Conservation (phyloP, 2,113 vertebrate species). For the Bucco capensis region DNA sequence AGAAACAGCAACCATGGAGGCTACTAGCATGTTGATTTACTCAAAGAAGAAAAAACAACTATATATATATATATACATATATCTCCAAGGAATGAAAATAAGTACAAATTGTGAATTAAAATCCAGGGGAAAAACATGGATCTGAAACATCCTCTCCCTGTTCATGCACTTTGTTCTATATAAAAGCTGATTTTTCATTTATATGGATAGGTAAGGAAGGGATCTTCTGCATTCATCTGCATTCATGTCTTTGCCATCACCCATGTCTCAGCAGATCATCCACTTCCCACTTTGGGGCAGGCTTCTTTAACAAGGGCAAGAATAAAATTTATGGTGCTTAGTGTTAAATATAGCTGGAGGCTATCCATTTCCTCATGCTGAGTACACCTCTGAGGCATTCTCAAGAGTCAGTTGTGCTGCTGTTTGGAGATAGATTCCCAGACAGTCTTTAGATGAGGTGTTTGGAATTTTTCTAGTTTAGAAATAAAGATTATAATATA, state of each 20-base stretch:
- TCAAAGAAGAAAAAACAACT: neutral
- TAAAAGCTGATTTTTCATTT: neutral
- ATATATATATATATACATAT: too few relatives aligned
- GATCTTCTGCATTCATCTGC: neutral
- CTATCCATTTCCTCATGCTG: neutral
- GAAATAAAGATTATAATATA: neutral
- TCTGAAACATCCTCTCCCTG: neutral
- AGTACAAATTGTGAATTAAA: neutral
- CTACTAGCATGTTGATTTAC: neutral
- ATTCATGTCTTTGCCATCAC: neutral
- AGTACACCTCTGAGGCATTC: neutral
- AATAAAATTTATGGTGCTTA: neutral
- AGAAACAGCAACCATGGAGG: neutral
- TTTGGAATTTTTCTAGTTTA: neutral
- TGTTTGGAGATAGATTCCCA: neutral
- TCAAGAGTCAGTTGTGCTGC: neutral
- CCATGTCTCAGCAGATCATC: neutral
- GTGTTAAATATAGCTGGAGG: neutral
- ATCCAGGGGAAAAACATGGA: rapidly evolving
- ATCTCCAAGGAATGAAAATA: neutral
- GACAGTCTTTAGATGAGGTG: neutral
- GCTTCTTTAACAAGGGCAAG: neutral
- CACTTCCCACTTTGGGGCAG: neutral
- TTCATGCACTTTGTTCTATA: neutral
- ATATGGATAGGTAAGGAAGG: neutral